Conservation (phyloP, 92 coral and sea anemone genomes). For the Actinostola sp. region DNA sequence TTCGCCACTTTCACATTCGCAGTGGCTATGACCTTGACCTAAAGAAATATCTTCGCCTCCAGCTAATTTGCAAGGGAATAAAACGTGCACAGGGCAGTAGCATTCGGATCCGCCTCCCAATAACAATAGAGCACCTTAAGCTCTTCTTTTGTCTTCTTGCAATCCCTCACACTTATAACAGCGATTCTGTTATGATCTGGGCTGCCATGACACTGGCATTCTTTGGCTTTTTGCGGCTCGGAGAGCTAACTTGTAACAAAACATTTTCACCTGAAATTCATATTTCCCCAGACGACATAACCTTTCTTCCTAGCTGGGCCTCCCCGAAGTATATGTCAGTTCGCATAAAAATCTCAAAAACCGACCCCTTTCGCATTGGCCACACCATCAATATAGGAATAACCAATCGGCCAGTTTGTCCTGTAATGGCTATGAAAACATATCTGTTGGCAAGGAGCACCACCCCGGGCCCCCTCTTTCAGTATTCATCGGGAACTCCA, state of each 20-base stretch:
- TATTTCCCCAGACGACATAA: constrained; percentile 26
- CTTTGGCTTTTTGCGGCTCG: constrained; percentile 56
- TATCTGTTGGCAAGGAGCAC: constrained; percentile 25
- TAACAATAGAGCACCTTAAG: constrained; percentile 39
- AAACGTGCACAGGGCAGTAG: constrained; percentile 54
- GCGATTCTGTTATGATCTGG: constrained; percentile 55
- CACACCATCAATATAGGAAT: constrained; percentile 48
- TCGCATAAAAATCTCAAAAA: constrained; percentile 25
- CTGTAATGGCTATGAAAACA: constrained; percentile 35
- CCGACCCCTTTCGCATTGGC: constrained; percentile 60
- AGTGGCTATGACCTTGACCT: constrained; percentile 46
- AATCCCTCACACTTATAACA: constrained; percentile 10
- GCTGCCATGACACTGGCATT: constrained; percentile 58
- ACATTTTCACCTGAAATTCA: constrained; percentile 36
- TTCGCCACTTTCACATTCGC: constrained; percentile 53
- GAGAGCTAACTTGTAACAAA: constrained; percentile 60
- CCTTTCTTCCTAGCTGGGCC: constrained; percentile 16
- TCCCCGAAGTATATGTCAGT: constrained; percentile 28
- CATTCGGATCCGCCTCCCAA: constrained; percentile 49
- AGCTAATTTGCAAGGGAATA: constrained; percentile 46
- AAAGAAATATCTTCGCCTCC: constrained; percentile 41
- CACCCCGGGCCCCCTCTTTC: constrained; percentile 44
- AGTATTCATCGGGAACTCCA: constrained; percentile 38
- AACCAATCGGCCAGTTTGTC: constrained; percentile 34
- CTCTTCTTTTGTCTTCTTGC: constrained; percentile 14